These are phyloP conservation scores for Tympanuchus pallidicinctus DNA, from an alignment of 2,113 vertebrate species.

Conservation along the genomic window DNA sequence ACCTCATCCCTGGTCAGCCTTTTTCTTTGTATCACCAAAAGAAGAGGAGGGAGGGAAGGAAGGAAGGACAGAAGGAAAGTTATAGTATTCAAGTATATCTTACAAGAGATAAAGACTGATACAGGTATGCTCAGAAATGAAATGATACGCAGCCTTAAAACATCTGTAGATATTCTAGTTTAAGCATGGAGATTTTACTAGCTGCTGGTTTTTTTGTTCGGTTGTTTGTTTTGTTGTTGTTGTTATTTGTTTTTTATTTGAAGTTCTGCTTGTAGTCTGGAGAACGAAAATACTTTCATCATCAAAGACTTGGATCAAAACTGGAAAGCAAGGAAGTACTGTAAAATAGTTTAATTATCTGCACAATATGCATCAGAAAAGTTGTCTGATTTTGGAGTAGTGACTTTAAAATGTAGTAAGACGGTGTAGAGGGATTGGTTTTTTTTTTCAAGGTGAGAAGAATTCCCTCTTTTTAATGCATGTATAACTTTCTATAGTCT, in stretches of 20 bases:
- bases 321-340: background rate
- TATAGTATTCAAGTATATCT: background rate
- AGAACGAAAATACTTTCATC: background rate
- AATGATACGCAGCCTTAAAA: background rate
- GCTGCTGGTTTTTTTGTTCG: background rate
- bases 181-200: background rate
- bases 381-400: background rate
- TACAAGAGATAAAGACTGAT: background rate
- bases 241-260: background rate
- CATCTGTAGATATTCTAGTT: background rate
- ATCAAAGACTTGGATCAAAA: slow-evolving; percentile 12
- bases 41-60: background rate
- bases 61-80: background rate
- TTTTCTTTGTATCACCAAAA: too few species aligned
- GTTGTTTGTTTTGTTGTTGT: background rate
- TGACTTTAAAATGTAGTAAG: background rate
- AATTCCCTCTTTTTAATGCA: background rate
- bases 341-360: background rate
- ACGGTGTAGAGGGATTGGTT: background rate
- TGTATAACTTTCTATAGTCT: background rate
- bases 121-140: background rate
- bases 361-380: background rate
- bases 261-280: background rate
- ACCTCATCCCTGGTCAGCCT: too few species aligned
- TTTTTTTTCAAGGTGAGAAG: background rate